Evolutionary conservation across 2,888 invertebrate species (phyloP).

Genomic region (Parnassius glacialis): DNA sequence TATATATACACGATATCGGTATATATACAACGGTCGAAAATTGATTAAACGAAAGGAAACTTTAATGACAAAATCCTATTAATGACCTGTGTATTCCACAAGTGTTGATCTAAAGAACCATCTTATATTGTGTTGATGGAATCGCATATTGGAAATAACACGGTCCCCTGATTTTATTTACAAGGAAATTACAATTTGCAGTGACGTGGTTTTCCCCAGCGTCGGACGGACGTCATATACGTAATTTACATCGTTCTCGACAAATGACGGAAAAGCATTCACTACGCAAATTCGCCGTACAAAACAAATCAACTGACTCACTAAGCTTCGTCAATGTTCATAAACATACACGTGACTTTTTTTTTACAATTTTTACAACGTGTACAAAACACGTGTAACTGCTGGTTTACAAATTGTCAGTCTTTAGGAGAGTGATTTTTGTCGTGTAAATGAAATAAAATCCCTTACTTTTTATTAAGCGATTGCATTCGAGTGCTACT

Average conservation of each 20-base stretch:
- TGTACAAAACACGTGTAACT: background rate
- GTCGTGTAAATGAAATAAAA: too few species aligned
- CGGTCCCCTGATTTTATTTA: conserved; percentile 14
- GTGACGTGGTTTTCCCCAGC: conserved; percentile 66
- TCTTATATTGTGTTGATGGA: background rate
- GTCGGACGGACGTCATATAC: conserved; percentile 43
- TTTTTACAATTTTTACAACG: background rate
- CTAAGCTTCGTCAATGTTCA: conserved; percentile 38
- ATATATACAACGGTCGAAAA: too few species aligned
- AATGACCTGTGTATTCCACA: too few species aligned
- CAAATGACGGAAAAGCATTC: conserved; percentile 37
- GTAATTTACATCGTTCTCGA: conserved; percentile 45
- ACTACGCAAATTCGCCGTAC: conserved; percentile 48
- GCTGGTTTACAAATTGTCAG: too few species aligned
- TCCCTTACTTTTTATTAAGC: too few species aligned
- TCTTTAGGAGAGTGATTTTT: too few species aligned
- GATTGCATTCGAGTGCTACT: too few species aligned
- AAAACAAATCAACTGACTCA: conserved; percentile 54
- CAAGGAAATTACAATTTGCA: conserved; percentile 43
- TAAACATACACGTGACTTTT: conserved; percentile 40
- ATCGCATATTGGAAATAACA: conserved; percentile 22
- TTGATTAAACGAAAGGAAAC: too few species aligned
- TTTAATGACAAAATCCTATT: too few species aligned
- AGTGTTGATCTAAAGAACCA: too few species aligned
- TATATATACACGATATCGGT: too few species aligned